Evolutionary conservation across 2,888 invertebrate species (phyloP).

Genomic region (Plagiodera versicolora): DNA sequence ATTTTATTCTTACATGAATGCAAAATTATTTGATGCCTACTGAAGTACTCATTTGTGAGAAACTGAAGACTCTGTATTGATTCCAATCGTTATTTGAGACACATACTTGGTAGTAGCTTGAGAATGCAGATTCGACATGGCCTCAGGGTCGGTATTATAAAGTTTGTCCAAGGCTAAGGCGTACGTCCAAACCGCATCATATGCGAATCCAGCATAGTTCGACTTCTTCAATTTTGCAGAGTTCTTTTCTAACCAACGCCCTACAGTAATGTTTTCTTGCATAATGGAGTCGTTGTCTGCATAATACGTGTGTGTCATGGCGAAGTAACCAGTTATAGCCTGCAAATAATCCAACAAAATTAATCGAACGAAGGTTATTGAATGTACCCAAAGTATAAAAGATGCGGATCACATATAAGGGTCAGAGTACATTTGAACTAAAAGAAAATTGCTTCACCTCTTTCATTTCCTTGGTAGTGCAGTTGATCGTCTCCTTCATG

Average conservation of each 20-base stretch:
- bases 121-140: conserved; percentile 60
- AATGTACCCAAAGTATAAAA: too few relatives aligned
- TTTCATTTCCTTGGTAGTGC: conserved; percentile 65
- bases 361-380: too few relatives aligned
- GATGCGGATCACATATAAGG: too few relatives aligned
- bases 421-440: background rate
- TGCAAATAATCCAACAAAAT: conserved; percentile 41
- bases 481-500: conserved; percentile 55
- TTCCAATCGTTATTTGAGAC: background rate
- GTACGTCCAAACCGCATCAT: conserved; percentile 82
- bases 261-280: conserved; percentile 67
- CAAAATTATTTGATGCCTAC: too few relatives aligned
- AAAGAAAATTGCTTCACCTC: conserved; percentile 47
- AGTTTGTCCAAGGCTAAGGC: conserved; percentile 70
- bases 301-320: conserved; percentile 69
- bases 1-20: too few relatives aligned
- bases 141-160: conserved; percentile 62
- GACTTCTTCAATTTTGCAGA: conserved; percentile 50
- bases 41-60: too few relatives aligned
- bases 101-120: conserved; percentile 57
- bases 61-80: too few relatives aligned
- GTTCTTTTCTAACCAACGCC: conserved; percentile 63
- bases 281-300: conserved; percentile 63
- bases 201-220: conserved; percentile 74
- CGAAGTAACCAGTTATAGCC: conserved; percentile 74